Conservation (phyloP, 2,888 invertebrate genomes). For the Diplazon laetatorius region DNA sequence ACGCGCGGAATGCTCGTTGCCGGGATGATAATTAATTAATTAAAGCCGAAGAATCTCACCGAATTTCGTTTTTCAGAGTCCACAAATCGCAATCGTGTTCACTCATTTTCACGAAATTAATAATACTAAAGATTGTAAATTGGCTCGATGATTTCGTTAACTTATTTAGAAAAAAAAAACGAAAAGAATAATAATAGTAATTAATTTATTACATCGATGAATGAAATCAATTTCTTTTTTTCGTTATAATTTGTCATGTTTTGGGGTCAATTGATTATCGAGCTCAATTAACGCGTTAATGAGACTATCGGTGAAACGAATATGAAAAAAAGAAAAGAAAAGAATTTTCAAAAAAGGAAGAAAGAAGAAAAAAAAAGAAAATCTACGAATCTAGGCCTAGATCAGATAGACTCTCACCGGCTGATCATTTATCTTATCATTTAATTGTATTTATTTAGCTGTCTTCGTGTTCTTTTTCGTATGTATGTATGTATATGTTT, state of each 20-base stretch:
- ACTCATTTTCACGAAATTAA: no score
- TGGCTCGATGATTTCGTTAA: no score
- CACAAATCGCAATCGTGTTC: conserved; percentile 9
- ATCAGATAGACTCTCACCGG: conserved; percentile 29
- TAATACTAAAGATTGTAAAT: no score
- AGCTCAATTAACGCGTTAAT: no score
- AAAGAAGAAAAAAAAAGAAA: no score
- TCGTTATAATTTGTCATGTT: conserved; percentile 61
- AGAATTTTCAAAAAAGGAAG: no score
- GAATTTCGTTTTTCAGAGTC: not conserved
- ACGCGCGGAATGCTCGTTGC: conserved; percentile 55
- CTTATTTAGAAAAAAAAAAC: conserved; percentile 40
- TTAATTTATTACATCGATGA: no score
- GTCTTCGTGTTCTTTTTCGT: no score
- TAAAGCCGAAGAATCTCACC: conserved; percentile 52
- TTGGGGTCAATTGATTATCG: no score
- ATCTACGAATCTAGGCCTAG: conserved; percentile 63
- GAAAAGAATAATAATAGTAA: conserved; percentile 39
- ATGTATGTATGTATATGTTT: not conserved
- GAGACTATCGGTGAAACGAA: conserved; percentile 57
- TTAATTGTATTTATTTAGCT: conserved; percentile 15
- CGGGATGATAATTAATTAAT: conserved; percentile 44
- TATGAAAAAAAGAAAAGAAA: no score
- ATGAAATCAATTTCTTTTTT: no score
- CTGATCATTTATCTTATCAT: conserved; percentile 33